Conservation (phyloP, 1,140 invertebrate species). For the Drosophila hydei region DNA sequence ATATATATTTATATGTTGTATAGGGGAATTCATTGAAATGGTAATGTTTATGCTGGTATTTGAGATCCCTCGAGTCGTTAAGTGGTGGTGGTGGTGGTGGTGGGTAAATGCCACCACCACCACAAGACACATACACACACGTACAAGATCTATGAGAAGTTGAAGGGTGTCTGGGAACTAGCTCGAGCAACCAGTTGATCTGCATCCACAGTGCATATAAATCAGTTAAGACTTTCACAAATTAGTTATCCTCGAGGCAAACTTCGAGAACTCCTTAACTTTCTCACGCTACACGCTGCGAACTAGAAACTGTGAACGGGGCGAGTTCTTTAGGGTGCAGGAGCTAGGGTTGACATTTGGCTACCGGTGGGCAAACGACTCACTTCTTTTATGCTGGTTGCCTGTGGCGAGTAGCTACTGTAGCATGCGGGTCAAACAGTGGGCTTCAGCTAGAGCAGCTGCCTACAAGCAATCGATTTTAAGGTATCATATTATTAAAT, state of each 20-base stretch:
- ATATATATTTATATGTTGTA: slow-evolving; percentile 22
- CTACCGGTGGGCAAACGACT: slow-evolving; percentile 54
- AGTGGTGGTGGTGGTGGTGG: slow-evolving; percentile 37
- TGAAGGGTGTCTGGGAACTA: slow-evolving; percentile 49
- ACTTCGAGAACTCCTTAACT: slow-evolving; percentile 23
- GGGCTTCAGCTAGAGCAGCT: slow-evolving; percentile 7
- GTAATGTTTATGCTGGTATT: slow-evolving; percentile 70
- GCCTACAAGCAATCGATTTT: slow-evolving; percentile 4
- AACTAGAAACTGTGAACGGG: slow-evolving; percentile 8
- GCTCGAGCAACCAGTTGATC: slow-evolving; percentile 45
- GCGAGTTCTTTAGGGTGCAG: slow-evolving; percentile 26
- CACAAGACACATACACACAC: neutral
- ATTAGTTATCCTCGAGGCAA: slow-evolving; percentile 1
- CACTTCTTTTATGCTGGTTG: slow-evolving; percentile 40
- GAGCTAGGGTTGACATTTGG: slow-evolving; percentile 55
- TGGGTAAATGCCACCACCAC: slow-evolving; percentile 55
- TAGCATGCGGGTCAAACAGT: slow-evolving; percentile 29
- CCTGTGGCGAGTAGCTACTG: slow-evolving; percentile 9
- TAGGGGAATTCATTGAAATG: slow-evolving; percentile 57
- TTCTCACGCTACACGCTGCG: slow-evolving; percentile 62
- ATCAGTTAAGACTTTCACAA: slow-evolving; percentile 70
- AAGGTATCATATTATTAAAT: slow-evolving; percentile 7
- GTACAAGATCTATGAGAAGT: slow-evolving; percentile 18
- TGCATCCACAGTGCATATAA: slow-evolving; percentile 58
- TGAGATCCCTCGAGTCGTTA: slow-evolving; percentile 35